A percentile compares a stretch with the other conserved stretches of the same genome.
phyloP scores from a whole-genome alignment of 2,797 vertebrate genomes.

The Neomorphus geoffroyi region DNA sequence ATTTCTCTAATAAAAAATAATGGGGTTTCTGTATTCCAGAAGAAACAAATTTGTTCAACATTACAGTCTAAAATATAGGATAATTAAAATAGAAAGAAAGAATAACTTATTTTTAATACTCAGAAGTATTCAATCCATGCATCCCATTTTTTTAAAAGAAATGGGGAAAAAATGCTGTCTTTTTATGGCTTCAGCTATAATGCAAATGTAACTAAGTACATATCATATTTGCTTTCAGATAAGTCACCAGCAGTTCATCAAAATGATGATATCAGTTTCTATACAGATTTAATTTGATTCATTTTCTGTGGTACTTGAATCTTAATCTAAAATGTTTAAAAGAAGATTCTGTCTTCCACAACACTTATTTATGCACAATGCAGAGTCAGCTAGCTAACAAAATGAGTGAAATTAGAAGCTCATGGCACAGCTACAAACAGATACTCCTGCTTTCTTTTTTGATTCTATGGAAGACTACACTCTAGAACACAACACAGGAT shows the following conservation, averaged over 20 bases:
- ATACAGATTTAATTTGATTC: background rate
- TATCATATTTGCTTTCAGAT: background rate
- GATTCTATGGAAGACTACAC: too few species aligned
- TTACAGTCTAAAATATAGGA: background rate
- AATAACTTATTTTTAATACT: background rate
- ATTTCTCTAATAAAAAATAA: background rate
- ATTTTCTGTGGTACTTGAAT: too few species aligned
- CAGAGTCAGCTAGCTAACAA: too few species aligned
- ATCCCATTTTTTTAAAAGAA: background rate
- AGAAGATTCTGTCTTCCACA: background rate
- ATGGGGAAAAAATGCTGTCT: background rate
- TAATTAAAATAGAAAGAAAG: background rate
- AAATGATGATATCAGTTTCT: fast-evolving
- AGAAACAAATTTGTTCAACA: background rate
- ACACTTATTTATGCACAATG: too few species aligned
- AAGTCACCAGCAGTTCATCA: background rate
- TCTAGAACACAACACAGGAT: too few species aligned
- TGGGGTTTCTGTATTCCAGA: background rate
- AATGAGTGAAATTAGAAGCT: too few species aligned
- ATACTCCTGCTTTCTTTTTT: too few species aligned
- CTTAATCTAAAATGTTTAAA: background rate
- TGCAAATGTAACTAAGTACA: background rate
- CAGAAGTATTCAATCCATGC: background rate
- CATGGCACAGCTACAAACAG: too few species aligned
- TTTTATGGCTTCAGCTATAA: background rate